phyloP scores from a whole-genome alignment of 2,797 vertebrate genomes.

The Danio tinwini region DNA sequence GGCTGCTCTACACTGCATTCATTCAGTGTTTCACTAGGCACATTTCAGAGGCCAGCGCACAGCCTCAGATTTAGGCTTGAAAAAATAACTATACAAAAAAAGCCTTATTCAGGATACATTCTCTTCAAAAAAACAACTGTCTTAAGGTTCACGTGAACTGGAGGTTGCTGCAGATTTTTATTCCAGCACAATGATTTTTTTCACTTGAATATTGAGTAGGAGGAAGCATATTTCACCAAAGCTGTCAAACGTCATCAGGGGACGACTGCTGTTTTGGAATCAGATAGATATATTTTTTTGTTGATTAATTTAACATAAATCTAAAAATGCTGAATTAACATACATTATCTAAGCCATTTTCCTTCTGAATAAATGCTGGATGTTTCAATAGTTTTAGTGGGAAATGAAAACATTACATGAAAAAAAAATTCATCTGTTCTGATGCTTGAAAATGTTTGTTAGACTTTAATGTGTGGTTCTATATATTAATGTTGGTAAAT shows the following conservation, averaged over 20 bases:
- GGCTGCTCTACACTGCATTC: constrained; percentile 12
- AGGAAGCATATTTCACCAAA: too few relatives aligned
- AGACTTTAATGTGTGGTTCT: not conserved
- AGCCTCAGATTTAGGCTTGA: not conserved
- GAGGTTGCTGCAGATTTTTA: too few relatives aligned
- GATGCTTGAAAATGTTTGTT: not conserved
- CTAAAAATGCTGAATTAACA: too few relatives aligned
- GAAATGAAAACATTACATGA: too few relatives aligned
- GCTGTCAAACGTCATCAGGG: too few relatives aligned
- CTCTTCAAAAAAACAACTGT: not conserved
- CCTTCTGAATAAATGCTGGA: not conserved
- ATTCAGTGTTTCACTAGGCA: not conserved
- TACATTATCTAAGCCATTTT: too few relatives aligned
- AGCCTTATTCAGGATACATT: not conserved
- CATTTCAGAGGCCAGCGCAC: not conserved
- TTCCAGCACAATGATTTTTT: too few relatives aligned
- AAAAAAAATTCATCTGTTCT: not conserved
- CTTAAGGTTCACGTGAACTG: too few relatives aligned
- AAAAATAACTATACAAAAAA: constrained; percentile 2
- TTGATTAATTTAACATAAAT: too few relatives aligned
- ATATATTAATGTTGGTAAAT: not conserved
- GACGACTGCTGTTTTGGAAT: too few relatives aligned
- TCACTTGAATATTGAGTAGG: too few relatives aligned
- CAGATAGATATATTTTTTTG: too few relatives aligned
- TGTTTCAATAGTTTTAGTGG: not conserved